Evolutionary conservation across 2,888 invertebrate species (phyloP).

Genomic region (Diarsia mendica): DNA sequence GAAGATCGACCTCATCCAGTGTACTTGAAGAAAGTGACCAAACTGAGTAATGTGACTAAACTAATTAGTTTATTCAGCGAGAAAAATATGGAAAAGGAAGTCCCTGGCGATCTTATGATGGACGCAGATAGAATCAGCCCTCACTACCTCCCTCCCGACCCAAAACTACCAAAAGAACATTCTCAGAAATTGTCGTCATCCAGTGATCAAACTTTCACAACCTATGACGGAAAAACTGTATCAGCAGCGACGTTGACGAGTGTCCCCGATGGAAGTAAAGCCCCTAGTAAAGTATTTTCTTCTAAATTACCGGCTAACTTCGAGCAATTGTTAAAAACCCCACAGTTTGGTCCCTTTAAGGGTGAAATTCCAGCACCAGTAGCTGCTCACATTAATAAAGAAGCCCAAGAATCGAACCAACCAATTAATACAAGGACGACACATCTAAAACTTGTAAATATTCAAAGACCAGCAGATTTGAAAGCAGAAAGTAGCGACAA

Average conservation of each 20-base stretch:
- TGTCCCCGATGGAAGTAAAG: slow-evolving; percentile 84
- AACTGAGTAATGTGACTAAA: slow-evolving; percentile 73
- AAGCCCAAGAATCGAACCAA: slow-evolving; percentile 24
- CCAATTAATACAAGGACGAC: slow-evolving; percentile 72
- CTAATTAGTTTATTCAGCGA: slow-evolving; percentile 81
- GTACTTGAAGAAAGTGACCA: slow-evolving; percentile 83
- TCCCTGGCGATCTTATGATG: slow-evolving; percentile 91
- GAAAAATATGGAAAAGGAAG: slow-evolving; percentile 84
- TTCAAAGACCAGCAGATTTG: slow-evolving; percentile 70
- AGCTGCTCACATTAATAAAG: slow-evolving; percentile 73
- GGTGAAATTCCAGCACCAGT: slow-evolving; percentile 92
- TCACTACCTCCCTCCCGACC: slow-evolving; percentile 93
- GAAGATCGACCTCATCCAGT: slow-evolving; percentile 89
- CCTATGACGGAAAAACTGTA: slow-evolving; percentile 94
- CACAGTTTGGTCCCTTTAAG: slow-evolving; percentile 94
- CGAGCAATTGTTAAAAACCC: slow-evolving; percentile 91
- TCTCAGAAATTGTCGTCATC: slow-evolving; percentile 81
- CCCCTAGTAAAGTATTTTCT: slow-evolving; percentile 81
- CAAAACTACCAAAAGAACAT: slow-evolving; percentile 85
- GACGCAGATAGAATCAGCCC: slow-evolving; percentile 93
- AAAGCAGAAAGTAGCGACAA: slow-evolving; percentile 77
- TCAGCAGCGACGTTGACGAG: slow-evolving; percentile 91
- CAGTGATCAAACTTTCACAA: slow-evolving; percentile 90
- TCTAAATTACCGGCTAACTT: slow-evolving; percentile 85
- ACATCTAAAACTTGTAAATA: slow-evolving; percentile 83